Evolutionary conservation across 2,797 vertebrate genomes (phyloP), one percentile per base, ranked within the genome.

Genomic region (Benthosema pterotum): DNA sequence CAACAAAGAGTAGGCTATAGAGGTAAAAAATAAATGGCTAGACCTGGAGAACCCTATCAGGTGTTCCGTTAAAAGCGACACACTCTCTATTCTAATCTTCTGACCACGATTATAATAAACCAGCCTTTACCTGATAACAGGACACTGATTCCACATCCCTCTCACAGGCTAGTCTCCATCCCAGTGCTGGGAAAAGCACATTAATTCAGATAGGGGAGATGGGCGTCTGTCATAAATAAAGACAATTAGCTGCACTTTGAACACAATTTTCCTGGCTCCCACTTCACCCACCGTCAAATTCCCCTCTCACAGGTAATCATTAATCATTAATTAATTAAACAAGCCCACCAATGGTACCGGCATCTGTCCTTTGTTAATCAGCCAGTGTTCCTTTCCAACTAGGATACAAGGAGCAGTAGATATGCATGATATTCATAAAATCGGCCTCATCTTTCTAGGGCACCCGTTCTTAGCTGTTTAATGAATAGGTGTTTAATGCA

Each of bases 301-400:
- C 71, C 57, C 56, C 18, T 11, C 6, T 45, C 4, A 65, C 66
- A 67, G 45, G 47, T 75, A 65, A 74, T 83, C 63, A 82, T 83
- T 75, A 65, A 74, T 83, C 63, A 82, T 83, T 86, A 71, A 88
- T 89, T 81, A 52, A 83, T 82, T 49, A 80, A 68, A 54, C 42
- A 55, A 57, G 60, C 69, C 72, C 76, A 61, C 67, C 67, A 71
- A 19, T 47, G 6, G 55, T 49, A 57, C 74, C 57, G 57, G 28
- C 60, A 62, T 80, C 68, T 69, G n/a, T n/a, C n/a, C 79, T 83
- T 72, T 82, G 69, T 79, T 80, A 63, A 63, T 28, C 16, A 53
- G 83, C 76, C 72, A 78, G 59, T 57, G 50, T 74, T 74, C 64
- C 58, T 38, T 46, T 71, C 60, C 32, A 38, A 55, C 67, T 50